A percentile compares a stretch with the other conserved stretches of the same genome.
These are phyloP conservation scores for Incurvaria masculella DNA, from an alignment of 2,888 invertebrate species.

Conservation along the genomic window DNA sequence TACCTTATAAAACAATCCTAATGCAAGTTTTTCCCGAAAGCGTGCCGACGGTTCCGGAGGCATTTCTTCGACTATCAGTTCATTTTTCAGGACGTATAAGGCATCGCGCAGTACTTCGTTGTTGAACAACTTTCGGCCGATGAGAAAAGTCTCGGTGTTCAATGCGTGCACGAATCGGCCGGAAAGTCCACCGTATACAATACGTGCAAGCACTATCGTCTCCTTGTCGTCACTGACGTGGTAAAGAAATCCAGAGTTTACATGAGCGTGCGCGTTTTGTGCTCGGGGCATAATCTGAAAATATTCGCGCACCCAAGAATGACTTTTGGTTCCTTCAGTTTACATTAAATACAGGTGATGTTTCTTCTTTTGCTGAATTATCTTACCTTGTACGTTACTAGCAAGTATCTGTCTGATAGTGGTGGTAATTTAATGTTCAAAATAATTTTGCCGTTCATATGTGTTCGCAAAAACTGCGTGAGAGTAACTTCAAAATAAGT, in stretches of 20 bases:
- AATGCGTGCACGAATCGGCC: constrained; percentile 41
- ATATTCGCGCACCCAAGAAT: constrained; percentile 5
- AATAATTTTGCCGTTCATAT: constrained; percentile 49
- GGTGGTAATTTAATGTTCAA: constrained; percentile 54
- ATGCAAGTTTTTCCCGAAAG: constrained; percentile 58
- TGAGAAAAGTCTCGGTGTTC: constrained; percentile 47
- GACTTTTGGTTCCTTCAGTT: constrained; percentile 13
- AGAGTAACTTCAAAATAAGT: constrained; percentile 26
- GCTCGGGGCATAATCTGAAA: constrained; percentile 67
- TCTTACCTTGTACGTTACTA: constrained; percentile 63
- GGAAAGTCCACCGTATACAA: constrained; percentile 60
- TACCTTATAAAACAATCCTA: constrained; percentile 66
- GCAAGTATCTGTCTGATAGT: constrained; percentile 37
- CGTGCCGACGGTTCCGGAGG: constrained; percentile 56
- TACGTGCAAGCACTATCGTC: constrained; percentile 40
- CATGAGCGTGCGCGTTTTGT: constrained; percentile 71
- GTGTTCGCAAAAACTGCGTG: constrained; percentile 33
- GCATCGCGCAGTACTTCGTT: constrained; percentile 29
- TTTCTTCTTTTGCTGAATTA: constrained; percentile 12
- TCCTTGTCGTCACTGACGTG: constrained; percentile 40
- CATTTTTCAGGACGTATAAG: constrained; percentile 23
- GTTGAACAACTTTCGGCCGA: constrained; percentile 38
- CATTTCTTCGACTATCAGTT: constrained; percentile 35
- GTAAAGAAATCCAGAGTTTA: constrained; percentile 70
- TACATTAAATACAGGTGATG: constrained; percentile 1